These are phyloP conservation scores for Pteromalus puparum DNA, from an alignment of 1,140 invertebrate genomes.

Conservation along the genomic window DNA sequence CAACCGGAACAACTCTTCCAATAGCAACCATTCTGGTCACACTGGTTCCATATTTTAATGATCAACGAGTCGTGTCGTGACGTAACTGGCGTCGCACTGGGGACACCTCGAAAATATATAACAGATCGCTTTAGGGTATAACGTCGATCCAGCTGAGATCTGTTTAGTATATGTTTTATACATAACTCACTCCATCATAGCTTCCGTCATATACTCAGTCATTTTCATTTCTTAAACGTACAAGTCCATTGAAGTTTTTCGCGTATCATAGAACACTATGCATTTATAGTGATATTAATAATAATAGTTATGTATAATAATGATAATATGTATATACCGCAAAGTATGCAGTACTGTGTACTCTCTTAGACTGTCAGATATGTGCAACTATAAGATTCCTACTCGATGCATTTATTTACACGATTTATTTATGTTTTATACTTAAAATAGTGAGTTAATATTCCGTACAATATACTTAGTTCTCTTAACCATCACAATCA, in stretches of 20 bases:
- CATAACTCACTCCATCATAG: not conserved
- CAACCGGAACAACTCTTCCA: slow-evolving; percentile 72
- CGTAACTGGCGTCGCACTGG: slow-evolving; percentile 70
- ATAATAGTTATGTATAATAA: slow-evolving; percentile 33
- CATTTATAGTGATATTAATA: slow-evolving; percentile 46
- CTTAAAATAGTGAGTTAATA: slow-evolving; percentile 45
- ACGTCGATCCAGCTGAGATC: slow-evolving; percentile 26
- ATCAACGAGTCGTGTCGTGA: slow-evolving; percentile 66
- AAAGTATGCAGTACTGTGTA: slow-evolving; percentile 57
- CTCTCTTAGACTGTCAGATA: slow-evolving; percentile 66
- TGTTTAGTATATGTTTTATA: no score
- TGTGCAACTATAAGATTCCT: slow-evolving; percentile 66
- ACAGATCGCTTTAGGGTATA: not conserved
- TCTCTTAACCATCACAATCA: slow-evolving; percentile 32
- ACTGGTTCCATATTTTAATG: slow-evolving; percentile 75
- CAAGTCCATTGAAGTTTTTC: slow-evolving; percentile 34
- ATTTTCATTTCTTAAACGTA: slow-evolving; percentile 27
- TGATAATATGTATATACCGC: slow-evolving; percentile 14
- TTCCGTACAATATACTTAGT: slow-evolving; percentile 53
- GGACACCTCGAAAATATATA: slow-evolving; percentile 61
- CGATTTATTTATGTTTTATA: slow-evolving; percentile 56
- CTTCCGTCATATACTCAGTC: not conserved
- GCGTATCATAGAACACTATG: slow-evolving; percentile 18
- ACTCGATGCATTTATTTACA: slow-evolving; percentile 69
- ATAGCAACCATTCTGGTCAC: slow-evolving; percentile 76